Evolutionary conservation across 2,888 invertebrate genomes (phyloP), one percentile per base, ranked within the genome.

Genomic region (Cryptocephalus primarius): DNA sequence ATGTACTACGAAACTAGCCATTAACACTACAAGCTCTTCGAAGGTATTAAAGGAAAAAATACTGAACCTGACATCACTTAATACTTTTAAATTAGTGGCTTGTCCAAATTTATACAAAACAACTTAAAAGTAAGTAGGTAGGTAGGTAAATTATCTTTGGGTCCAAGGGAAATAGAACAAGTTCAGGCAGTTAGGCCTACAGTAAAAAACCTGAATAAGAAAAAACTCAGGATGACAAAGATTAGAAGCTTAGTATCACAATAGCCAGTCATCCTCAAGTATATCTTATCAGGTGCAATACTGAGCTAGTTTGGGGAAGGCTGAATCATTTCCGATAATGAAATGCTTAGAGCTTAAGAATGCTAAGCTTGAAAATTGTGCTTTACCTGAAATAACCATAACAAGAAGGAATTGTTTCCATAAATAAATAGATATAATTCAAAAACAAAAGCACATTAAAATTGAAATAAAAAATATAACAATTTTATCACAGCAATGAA

Each of bases 191-290:
- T 61, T 58, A 59, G 56, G 59, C 60, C 59, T 51, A 55, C 50
- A 55, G 57, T 54, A 56, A 49, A 52, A 53, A 49, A 52, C 53
- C 56, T 53, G 52, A 55, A 50, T 50, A 54, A 56, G 47, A 58
- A 44, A 41, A 46, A 44, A 52, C 47, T 45, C 44, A 40, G 43
- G 53, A 55, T 47, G 52, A 52, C 42, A 50, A 48, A 51, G 52
- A 52, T 53, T 48, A 53, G 46, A 55, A 57, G 55, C 52, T 56
- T 56, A 55, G 56, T 62, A 62, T 62, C 62, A 62, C 62, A 62
- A 59, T 57, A 60, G 57, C 54, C 54, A 50, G 48, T 55, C 59
- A 58, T 56, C 56, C 42, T 47, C 44, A 41, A 49, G 46, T 48
- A 44, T 46, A 56, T 57, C 56, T 56, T 49, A 54, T 51, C 53